Conservation (phyloP, 2,888 invertebrate genomes). For the Actias luna region DNA sequence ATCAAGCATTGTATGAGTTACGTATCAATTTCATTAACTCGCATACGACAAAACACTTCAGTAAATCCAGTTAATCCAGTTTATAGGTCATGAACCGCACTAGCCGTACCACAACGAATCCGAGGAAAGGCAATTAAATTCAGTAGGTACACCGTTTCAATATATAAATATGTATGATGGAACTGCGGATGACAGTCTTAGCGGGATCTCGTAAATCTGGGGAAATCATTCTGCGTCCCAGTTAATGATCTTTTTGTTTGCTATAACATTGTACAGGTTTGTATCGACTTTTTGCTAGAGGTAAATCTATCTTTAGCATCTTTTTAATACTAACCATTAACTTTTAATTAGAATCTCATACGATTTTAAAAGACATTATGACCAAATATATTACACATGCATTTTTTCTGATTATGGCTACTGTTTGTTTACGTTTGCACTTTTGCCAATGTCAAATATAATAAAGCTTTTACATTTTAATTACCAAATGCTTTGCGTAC, state of each 20-base stretch:
- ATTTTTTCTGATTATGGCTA: too few relatives aligned
- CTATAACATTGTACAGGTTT: conserved; percentile 20
- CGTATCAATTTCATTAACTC: not conserved
- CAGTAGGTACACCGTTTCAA: conserved; percentile 24
- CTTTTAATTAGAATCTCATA: too few relatives aligned
- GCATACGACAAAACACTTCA: not conserved
- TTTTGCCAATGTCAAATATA: too few relatives aligned
- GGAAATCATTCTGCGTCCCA: conserved; percentile 24
- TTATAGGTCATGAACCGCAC: conserved; percentile 17
- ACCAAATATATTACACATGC: too few relatives aligned
- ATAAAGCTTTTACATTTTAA: too few relatives aligned
- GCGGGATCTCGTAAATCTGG: conserved; percentile 40
- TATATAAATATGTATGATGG: conserved; percentile 47
- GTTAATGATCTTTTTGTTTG: not conserved
- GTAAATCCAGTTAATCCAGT: conserved; percentile 16
- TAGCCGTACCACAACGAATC: conserved; percentile 24
- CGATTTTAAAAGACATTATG: too few relatives aligned
- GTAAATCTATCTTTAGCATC: not conserved
- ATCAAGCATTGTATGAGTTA: not conserved
- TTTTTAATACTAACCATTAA: too few relatives aligned
- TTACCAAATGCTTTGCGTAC: too few relatives aligned
- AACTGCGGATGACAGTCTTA: conserved; percentile 38
- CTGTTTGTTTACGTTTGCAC: too few relatives aligned
- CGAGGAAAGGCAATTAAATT: conserved; percentile 39
- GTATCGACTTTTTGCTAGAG: conserved; percentile 12